A percentile compares a stretch with the other conserved stretches of the same genome.
These are phyloP conservation scores for Varanus komodoensis DNA, from an alignment of 2,113 vertebrate species.

Conservation along the genomic window DNA sequence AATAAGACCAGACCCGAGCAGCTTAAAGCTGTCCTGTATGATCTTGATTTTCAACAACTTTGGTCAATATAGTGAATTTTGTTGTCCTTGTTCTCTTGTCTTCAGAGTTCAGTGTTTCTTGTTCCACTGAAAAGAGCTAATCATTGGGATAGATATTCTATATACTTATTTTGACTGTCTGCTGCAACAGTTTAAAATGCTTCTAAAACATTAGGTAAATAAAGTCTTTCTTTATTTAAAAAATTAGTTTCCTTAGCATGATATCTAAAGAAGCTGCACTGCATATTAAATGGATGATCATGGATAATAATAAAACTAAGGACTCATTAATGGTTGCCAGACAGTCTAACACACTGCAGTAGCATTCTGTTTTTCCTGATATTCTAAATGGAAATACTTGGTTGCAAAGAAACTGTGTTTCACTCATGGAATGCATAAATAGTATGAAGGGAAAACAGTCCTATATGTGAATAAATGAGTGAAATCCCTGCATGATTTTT, in stretches of 20 bases:
- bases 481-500: neutral
- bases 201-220: neutral
- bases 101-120: conserved; percentile 20
- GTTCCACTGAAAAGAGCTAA: conserved; percentile 41
- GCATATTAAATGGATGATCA: conserved; percentile 19
- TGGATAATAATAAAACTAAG: conserved; percentile 19
- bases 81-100: conserved; percentile 34
- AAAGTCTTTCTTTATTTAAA: conserved; percentile 27
- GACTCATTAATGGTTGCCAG: neutral
- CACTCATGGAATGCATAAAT: neutral
- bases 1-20: conserved; percentile 52
- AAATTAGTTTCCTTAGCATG: conserved; percentile 2
- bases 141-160: conserved; percentile 30
- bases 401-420: conserved; percentile 52
- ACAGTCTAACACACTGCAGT: conserved; percentile 28
- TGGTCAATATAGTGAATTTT: neutral
- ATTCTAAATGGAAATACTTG: conserved; percentile 36
- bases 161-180: conserved; percentile 45
- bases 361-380: conserved; percentile 41
- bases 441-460: conserved; percentile 32
- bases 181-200: conserved; percentile 38
- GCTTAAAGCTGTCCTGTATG: conserved; percentile 21
- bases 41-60: conserved; percentile 38
- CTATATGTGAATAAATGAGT: neutral
- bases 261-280: conserved; percentile 24